These are phyloP conservation scores for Rhimphoctona megacephalus DNA, from an alignment of 2,888 invertebrate species.

Conservation along the genomic window DNA sequence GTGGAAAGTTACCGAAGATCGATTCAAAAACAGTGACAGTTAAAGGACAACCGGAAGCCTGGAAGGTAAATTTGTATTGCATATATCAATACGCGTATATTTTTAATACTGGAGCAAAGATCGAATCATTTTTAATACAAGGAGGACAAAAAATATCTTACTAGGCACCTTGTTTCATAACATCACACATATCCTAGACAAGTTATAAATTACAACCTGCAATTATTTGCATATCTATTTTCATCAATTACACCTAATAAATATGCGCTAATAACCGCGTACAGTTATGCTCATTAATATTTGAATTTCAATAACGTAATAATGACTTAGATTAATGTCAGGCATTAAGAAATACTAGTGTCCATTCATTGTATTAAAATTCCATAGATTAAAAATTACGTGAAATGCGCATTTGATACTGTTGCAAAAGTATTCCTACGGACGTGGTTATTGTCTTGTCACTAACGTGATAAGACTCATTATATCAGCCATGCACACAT, in stretches of 20 bases:
- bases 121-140: neutral
- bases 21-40: slow-evolving; percentile 53
- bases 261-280: neutral
- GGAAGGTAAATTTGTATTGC: slow-evolving; percentile 29
- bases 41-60: slow-evolving; percentile 63
- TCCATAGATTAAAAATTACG: neutral
- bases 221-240: neutral
- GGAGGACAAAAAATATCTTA: neutral
- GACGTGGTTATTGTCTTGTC: slow-evolving; percentile 75
- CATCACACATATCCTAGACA: neutral
- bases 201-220: neutral
- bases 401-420: slow-evolving; percentile 6
- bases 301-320: neutral
- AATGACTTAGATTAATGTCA: neutral
- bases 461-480: slow-evolving; percentile 19
- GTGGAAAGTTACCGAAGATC: slow-evolving; percentile 64
- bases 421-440: slow-evolving; percentile 51
- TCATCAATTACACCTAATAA: neutral
- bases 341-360: neutral
- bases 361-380: neutral
- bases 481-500: neutral
- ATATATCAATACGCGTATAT: neutral
- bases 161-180: neutral
- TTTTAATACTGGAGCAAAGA: slow-evolving; percentile 3
- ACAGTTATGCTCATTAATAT: neutral